A percentile compares a stretch with the other conserved stretches of the same genome.
phyloP scores from a whole-genome alignment of 2,113 vertebrate genomes.

The Peromyscus maniculatus region DNA sequence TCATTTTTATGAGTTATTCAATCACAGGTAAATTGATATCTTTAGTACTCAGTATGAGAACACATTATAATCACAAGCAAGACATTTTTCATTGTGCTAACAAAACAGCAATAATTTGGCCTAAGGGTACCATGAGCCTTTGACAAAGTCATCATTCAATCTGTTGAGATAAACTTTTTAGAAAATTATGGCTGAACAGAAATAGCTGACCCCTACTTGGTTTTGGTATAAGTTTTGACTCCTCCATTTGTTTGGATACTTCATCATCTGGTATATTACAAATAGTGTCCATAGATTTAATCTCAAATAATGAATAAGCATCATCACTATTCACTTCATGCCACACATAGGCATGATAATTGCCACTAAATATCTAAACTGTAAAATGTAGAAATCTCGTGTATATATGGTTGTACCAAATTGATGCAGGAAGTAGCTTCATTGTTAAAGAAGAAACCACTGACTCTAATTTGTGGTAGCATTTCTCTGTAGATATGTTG shows the following conservation, averaged over 20 bases:
- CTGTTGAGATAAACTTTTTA: background rate
- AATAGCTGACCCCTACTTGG: background rate
- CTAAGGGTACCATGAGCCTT: conserved; percentile 1
- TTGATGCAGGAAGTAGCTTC: conserved; percentile 51
- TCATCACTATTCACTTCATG: background rate
- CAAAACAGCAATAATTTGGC: conserved; percentile 43
- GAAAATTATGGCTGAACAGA: conserved; percentile 24
- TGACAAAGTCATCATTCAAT: background rate
- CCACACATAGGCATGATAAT: background rate
- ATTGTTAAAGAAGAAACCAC: conserved; percentile 65
- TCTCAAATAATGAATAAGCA: background rate
- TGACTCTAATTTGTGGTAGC: conserved; percentile 54
- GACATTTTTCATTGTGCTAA: conserved; percentile 34
- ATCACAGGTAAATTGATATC: background rate
- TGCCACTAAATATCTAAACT: conserved; percentile 19
- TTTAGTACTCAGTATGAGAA: conserved; percentile 24
- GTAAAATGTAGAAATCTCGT: background rate
- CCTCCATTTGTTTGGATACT: background rate
- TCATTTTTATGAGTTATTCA: conserved; percentile 62
- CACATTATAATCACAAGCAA: conserved; percentile 20
- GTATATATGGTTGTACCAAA: background rate
- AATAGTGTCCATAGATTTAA: background rate
- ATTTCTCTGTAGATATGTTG: conserved; percentile 67
- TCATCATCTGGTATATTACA: background rate
- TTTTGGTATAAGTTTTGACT: background rate